A percentile compares a stretch with the other conserved stretches of the same genome.
These are phyloP conservation scores for Nicator chloris DNA, from an alignment of 2,113 vertebrate species.

Conservation along the genomic window DNA sequence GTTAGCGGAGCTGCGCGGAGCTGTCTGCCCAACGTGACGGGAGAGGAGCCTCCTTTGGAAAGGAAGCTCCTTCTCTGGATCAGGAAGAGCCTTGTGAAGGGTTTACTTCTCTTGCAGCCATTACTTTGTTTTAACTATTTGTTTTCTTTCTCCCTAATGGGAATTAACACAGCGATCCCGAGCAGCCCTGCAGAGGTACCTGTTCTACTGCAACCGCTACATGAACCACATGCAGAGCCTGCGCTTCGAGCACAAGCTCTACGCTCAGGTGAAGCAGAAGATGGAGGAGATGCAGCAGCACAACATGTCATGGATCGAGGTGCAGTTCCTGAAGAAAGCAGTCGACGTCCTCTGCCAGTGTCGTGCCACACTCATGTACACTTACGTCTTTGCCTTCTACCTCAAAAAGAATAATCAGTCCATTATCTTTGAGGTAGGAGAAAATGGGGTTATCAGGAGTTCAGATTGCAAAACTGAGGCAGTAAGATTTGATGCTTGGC, in stretches of 20 bases:
- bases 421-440: constrained; percentile 98
- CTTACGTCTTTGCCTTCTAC: constrained; percentile 99
- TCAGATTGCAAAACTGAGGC: neutral
- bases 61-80: neutral
- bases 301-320: constrained; percentile 99
- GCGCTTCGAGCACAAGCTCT: constrained; percentile 99
- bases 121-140: constrained; percentile 52
- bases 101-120: neutral
- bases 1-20: accelerated
- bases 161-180: constrained; percentile 86
- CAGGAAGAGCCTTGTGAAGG: neutral
- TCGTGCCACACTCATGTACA: constrained; percentile 99
- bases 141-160: constrained; percentile 57
- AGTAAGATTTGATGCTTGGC: neutral
- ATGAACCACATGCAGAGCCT: constrained; percentile 99
- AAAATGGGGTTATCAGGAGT: neutral
- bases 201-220: constrained; percentile 99
- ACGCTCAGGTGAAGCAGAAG: constrained; percentile 99
- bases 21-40: accelerated
- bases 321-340: constrained; percentile 99
- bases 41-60: neutral
- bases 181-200: constrained; percentile 97
- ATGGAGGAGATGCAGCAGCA: constrained; percentile 99
- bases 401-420: constrained; percentile 99
- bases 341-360: constrained; percentile 99